phyloP scores from a whole-genome alignment of 2,888 invertebrate genomes.

The Acleris literana region DNA sequence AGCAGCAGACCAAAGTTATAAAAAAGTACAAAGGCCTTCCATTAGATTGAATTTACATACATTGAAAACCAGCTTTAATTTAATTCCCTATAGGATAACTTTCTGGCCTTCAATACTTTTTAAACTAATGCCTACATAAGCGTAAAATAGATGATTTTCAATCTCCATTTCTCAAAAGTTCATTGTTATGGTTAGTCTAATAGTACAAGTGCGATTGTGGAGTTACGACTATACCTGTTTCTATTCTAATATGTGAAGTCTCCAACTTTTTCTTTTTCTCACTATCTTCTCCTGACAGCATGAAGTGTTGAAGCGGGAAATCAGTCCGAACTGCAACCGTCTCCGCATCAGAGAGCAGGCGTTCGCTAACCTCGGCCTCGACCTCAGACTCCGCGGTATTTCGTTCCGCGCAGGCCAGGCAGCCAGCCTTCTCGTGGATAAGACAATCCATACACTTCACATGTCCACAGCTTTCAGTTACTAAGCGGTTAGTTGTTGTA shows the following conservation, averaged over 20 bases:
- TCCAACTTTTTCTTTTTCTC: slow-evolving; percentile 66
- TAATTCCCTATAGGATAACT: too few relatives aligned
- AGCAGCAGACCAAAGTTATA: too few relatives aligned
- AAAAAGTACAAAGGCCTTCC: too few relatives aligned
- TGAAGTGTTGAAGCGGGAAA: slow-evolving; percentile 7
- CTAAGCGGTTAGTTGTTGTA: slow-evolving; percentile 84
- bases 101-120: too few relatives aligned
- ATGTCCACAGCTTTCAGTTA: slow-evolving; percentile 90
- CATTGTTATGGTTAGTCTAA: too few relatives aligned
- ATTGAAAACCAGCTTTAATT: too few relatives aligned
- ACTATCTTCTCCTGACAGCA: slow-evolving; percentile 6
- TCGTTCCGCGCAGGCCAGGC: slow-evolving; percentile 76
- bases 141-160: too few relatives aligned
- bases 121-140: too few relatives aligned
- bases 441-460: slow-evolving; percentile 89
- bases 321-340: neutral
- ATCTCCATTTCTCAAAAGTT: too few relatives aligned
- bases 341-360: slow-evolving; percentile 31
- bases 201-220: neutral
- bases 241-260: slow-evolving; percentile 68
- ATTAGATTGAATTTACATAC: too few relatives aligned
- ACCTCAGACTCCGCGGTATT: slow-evolving; percentile 42
- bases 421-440: slow-evolving; percentile 86
- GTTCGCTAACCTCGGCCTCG: slow-evolving; percentile 33
- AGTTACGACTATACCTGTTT: slow-evolving; percentile 55